A percentile compares a stretch with the other conserved stretches of the same genome.
These are phyloP conservation scores for Cetoscarus ocellatus DNA, from an alignment of 2,797 vertebrate species.

Conservation along the genomic window DNA sequence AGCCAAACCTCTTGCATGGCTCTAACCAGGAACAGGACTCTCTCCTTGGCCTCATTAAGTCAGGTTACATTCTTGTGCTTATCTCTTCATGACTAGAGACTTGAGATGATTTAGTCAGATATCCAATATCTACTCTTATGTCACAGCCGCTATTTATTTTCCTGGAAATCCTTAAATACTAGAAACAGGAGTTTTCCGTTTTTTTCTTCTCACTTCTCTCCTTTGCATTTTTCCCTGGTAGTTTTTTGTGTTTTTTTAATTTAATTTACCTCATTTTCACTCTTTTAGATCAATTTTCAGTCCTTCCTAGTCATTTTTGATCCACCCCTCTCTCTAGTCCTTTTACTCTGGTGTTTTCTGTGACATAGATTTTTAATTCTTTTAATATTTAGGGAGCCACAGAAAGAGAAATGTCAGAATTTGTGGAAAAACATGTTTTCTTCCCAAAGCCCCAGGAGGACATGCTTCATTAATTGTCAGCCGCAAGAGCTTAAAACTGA, in stretches of 20 bases:
- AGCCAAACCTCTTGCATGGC: conserved; percentile 17
- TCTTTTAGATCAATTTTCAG: background rate
- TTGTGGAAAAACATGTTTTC: conserved; percentile 28
- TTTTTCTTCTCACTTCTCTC: too few species aligned
- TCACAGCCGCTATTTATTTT: background rate
- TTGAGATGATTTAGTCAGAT: conserved; percentile 6
- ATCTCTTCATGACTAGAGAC: conserved; percentile 13
- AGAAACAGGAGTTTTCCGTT: too few species aligned
- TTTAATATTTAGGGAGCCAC: background rate
- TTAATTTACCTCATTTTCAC: background rate
- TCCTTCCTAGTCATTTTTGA: background rate
- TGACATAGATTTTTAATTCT: background rate
- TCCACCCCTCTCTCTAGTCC: background rate
- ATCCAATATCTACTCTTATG: background rate
- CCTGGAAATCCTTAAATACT: too few species aligned
- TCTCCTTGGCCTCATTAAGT: conserved; percentile 24
- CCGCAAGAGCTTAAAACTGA: background rate
- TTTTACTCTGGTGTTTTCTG: background rate
- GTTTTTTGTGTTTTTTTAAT: too few species aligned
- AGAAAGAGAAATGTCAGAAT: conserved; percentile 1
- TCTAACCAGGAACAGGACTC: conserved; percentile 37
- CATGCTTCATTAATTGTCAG: conserved; percentile 22
- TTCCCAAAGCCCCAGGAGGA: conserved; percentile 5
- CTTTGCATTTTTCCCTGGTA: background rate
- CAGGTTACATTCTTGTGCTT: conserved; percentile 21